Base-by-base conservation (phyloP, 2,888 invertebrate genomes). In the Oxyteleia sp. region DNA sequence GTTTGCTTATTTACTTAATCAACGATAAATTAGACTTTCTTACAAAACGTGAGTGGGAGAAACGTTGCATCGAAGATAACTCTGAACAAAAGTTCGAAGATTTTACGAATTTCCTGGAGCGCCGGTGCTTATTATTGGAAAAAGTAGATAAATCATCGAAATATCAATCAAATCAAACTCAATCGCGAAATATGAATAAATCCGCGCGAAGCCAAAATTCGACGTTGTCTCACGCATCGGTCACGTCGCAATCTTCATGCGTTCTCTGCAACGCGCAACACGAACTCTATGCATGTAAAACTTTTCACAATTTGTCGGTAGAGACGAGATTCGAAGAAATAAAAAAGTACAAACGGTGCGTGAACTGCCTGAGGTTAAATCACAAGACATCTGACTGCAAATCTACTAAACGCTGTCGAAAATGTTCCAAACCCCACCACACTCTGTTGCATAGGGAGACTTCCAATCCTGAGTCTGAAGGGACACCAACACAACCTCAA, bases 361-460 rank as follows among this genome's bases (percentile, higher is more conserved):
- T 78, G 5, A 78, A 66, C 47, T 75, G 64, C 18, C 55, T 75
- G 4, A 55, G 47, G 11, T 8, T 13, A 26, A 16, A 11, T 45
- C 45, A 49, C 15, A 38, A 15, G 8, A 15, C 20, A 11, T 49
- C 38, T n/a, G 41, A 64, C 11, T 64, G 38, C 20, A 38, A 64
- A 7, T 10, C n/a, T 2, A 23, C 7, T 7, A 20, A 20, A 7
- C 10, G 49, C 1, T 72, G 72, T 32, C 43, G 26, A 1, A 61
- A 61, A 41, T 72, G 72, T 23, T 11, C 11, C 1, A 61, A 61
- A 13, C 10, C 47, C n/a, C 61, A 61, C 15, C 35, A 72, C 23
- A 72, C 72, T 0, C 47, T 72, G 7, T 26, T 72, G 10, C 72
- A 72, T 23, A n/a, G n/a, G n/a, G n/a, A n/a, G n/a, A n/a, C n/a